A percentile compares a stretch with the other conserved stretches of the same genome.
Evolutionary conservation across 2,797 vertebrate genomes (phyloP).

Genomic region (Buphagus erythrorhynchus): DNA sequence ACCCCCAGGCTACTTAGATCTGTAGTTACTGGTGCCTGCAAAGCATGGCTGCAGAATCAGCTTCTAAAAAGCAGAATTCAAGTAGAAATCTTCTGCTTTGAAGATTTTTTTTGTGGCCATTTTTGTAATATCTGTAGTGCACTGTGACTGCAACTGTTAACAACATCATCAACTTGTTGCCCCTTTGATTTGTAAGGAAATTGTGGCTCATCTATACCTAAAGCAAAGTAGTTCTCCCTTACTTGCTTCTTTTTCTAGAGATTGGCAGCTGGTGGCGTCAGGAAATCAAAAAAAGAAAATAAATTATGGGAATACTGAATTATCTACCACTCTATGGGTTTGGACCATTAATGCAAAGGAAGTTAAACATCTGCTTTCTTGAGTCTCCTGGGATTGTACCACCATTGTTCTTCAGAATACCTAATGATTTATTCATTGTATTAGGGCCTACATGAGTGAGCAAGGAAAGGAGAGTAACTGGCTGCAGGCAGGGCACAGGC

Average conservation of each 20-base stretch:
- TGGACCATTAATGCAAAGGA: neutral
- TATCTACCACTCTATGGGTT: neutral
- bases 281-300: neutral
- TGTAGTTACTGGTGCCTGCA: neutral
- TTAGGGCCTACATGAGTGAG: constrained; percentile 33
- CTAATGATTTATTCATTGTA: constrained; percentile 61
- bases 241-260: neutral
- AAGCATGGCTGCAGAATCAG: neutral
- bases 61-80: neutral
- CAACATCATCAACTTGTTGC: neutral
- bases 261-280: neutral
- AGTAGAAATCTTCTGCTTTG: neutral
- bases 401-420: neutral
- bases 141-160: neutral
- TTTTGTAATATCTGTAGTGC: neutral
- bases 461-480: neutral
- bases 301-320: neutral
- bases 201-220: neutral
- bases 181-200: neutral
- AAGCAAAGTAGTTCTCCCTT: neutral
- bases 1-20: neutral
- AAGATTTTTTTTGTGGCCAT: neutral
- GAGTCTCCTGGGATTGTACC: constrained; percentile 10
- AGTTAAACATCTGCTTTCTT: constrained; percentile 10
- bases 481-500: neutral